Evolutionary conservation across 2,888 invertebrate genomes (phyloP), one percentile per base, ranked within the genome.

Genomic region (Volucella zonaria): DNA sequence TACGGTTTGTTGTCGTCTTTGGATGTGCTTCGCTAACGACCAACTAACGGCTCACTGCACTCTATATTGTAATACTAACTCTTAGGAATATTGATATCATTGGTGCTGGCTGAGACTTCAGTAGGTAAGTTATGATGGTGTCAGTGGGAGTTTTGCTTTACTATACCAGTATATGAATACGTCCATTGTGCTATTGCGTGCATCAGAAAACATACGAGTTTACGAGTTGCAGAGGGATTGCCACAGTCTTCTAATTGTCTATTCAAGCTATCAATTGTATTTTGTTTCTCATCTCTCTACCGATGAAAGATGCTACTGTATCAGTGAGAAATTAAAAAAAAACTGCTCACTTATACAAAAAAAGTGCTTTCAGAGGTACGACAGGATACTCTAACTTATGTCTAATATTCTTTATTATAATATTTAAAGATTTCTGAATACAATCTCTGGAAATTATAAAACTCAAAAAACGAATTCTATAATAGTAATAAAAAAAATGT

Each of bases 1-100:
- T 85, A 85, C 85, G 81, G 85, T 85, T 85, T 81, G 76, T 62
- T 67, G 83, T 78, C 61, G 82, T 74, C 40, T 58, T 81, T 66
- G 45, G 79, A 80, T 83, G 49, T 66, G 75, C 66, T 80, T 31
- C 51, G 56, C 14, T 76, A 62, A 66, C 43, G 54, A 43, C 64
- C 59, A 83, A 78, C 70, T 78, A 78, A 78, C 78, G 78, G 78
- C 78, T 49, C 64, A 64, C 56, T 62, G 61, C 61, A 74, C 47
- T 52, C 40, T 23, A 43, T 75, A 51, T 45, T 59, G 31, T 74
- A 58, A 74, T 74, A 58, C 73, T 68, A 82, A 62, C 45, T 51
- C 58, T 58, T 58, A 54, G 52, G 38, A 64, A 78, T 64, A 78
- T 62, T 66, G 78, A 82, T 78, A 78, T 64, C 58, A 31, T 31